Percentiles rank a stretch among this genome's conserved stretches.
These are phyloP conservation scores for Urophycis tenuis DNA, from an alignment of 2,797 vertebrate genomes.

Conservation along the genomic window DNA sequence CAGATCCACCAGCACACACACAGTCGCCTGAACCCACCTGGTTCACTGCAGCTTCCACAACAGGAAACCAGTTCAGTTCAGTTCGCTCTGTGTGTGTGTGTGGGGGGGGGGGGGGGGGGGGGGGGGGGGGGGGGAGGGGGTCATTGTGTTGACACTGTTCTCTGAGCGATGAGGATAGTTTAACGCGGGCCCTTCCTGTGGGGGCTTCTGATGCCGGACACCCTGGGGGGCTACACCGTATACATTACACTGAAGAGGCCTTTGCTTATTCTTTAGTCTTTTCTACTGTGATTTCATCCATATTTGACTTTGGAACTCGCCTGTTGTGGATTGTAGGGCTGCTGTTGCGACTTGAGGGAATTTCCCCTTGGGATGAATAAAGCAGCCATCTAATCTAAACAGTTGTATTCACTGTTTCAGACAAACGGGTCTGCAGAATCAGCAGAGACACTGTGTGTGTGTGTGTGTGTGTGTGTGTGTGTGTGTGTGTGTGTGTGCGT, in stretches of 20 bases:
- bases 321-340: too few species aligned
- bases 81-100: conserved; percentile 20
- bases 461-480: neutral
- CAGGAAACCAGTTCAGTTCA: conserved; percentile 49
- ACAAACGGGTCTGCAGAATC: conserved; percentile 35
- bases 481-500: neutral
- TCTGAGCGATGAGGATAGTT: conserved; percentile 49
- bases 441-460: conserved; percentile 35
- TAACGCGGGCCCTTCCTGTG: conserved; percentile 51
- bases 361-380: too few species aligned
- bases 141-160: conserved; percentile 52
- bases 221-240: conserved; percentile 15
- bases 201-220: conserved; percentile 33
- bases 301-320: too few species aligned
- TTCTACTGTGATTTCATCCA: neutral
- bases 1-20: conserved; percentile 42
- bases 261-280: neutral
- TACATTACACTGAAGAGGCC: conserved; percentile 23
- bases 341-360: too few species aligned
- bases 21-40: conserved; percentile 20
- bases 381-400: neutral
- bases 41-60: conserved; percentile 40
- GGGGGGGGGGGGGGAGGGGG: neutral
- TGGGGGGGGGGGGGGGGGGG: too few species aligned
- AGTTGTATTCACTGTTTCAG: neutral